Evolutionary conservation across 2,888 invertebrate species (phyloP).

Genomic region (Rapana venosa): DNA sequence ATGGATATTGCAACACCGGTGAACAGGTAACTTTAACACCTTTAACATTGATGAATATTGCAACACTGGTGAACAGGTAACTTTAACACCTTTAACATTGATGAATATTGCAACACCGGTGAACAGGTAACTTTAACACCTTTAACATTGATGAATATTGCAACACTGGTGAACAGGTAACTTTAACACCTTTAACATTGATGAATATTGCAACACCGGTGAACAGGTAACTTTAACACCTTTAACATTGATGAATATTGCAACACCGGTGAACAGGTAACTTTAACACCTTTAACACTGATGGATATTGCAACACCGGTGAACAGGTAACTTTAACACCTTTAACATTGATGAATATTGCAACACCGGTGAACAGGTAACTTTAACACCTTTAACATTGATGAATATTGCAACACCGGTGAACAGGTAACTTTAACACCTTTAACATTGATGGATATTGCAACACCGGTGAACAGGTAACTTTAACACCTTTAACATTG

Average conservation of each 20-base stretch:
- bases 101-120: constrained; percentile 78
- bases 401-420: constrained; percentile 74
- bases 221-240: constrained; percentile 12
- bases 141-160: no score
- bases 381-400: no score
- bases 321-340: constrained; percentile 19
- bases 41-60: no score
- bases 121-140: constrained; percentile 19
- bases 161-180: constrained; percentile 52
- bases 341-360: no score
- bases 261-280: constrained; percentile 52
- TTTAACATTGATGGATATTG: no score
- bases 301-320: constrained; percentile 78
- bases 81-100: no score
- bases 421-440: background rate
- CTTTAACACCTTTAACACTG: no score
- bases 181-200: no score
- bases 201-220: constrained; percentile 74
- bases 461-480: constrained; percentile 52
- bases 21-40: constrained; percentile 19
- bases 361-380: constrained; percentile 52
- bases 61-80: constrained; percentile 52
- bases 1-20: constrained; percentile 79
- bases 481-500: no score
- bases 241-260: no score